Percentiles rank a stretch among this genome's conserved stretches.
Conservation (phyloP, 2,113 vertebrate genomes). For the Bothrops jararaca region DNA sequence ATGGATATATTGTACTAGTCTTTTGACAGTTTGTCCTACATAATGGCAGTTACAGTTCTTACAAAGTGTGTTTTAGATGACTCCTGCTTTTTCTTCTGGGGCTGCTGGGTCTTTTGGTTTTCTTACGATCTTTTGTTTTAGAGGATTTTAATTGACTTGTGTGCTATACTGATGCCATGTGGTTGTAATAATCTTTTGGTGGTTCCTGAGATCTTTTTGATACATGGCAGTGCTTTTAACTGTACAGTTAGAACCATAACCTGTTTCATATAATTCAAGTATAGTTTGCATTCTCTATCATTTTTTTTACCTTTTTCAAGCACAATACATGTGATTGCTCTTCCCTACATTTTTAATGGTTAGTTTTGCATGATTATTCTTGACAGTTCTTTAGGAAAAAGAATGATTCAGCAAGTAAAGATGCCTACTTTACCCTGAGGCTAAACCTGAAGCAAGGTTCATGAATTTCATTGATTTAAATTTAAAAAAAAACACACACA, state of each 20-base stretch:
- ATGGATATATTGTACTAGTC: not conserved
- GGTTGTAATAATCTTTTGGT: not conserved
- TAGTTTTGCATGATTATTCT: not conserved
- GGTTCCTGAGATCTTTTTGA: not conserved
- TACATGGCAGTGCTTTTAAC: not conserved
- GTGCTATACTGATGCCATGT: not conserved
- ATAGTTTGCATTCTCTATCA: not conserved
- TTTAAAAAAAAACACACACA: not conserved
- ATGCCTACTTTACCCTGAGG: not conserved
- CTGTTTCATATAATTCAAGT: not conserved
- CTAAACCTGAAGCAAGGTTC: not conserved
- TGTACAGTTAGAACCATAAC: not conserved
- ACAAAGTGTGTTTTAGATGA: not conserved
- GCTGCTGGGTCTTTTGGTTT: not conserved
- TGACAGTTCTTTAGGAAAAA: not conserved
- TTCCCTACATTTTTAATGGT: not conserved
- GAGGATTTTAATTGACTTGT: not conserved
- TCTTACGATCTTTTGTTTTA: not conserved
- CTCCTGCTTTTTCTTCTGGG: not conserved
- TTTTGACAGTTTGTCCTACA: not conserved
- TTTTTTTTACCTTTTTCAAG: not conserved
- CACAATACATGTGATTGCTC: not conserved
- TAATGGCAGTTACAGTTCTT: not conserved
- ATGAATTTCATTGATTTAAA: not conserved
- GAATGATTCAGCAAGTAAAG: not conserved